Base-by-base conservation (phyloP, 2,888 invertebrate species). In the Gymnosoma rotundatum region DNA sequence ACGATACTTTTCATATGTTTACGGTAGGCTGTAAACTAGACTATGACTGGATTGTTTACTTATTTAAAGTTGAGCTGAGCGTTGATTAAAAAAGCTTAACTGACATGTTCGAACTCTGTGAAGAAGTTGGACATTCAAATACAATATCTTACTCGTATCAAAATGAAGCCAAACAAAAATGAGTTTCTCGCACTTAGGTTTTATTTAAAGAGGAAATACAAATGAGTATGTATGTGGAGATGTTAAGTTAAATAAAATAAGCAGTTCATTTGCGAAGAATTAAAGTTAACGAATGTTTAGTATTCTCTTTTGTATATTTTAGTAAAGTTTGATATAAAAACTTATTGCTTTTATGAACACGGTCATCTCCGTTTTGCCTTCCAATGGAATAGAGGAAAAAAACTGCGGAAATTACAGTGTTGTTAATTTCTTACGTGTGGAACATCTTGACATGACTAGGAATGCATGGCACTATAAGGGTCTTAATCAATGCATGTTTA, bases 151-250 rank as follows among this genome's bases (percentile, higher is more conserved):
- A 16, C 45, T 61, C 20, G 20, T 32, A 45, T 63, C 21, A 61
- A 56, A 60, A 14, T 45, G 78, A 78, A 78, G 78, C 78, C 78
- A 78, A 58, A 78, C 56, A 78, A 78, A 10, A 72, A 50, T 48
- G 8, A 56, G 36, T 9, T 25, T 1, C 32, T 12, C 18, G 45
- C 5, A 8, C 45, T 20, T 12, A 25, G 16, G 16, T 45, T 45
- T 20, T 45, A 45, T 66, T 36, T 66, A 48, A 7, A 32, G 14
- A 50, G 32, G 25, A 66, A 32, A 66, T 58, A 70, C 32, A 32
- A 32, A 32, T 32, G 32, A 5, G 6, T 32, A 32, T 6, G 32
- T 32, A 42, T 12, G 10, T 38, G 10, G 9, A 7, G 3, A 38
- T 18, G 8, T 58, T 7, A 16, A n/a, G n/a, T 45, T 45, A 14